Evolutionary conservation across 1,140 invertebrate species (phyloP).

Genomic region (Drosophila lacertosa): DNA sequence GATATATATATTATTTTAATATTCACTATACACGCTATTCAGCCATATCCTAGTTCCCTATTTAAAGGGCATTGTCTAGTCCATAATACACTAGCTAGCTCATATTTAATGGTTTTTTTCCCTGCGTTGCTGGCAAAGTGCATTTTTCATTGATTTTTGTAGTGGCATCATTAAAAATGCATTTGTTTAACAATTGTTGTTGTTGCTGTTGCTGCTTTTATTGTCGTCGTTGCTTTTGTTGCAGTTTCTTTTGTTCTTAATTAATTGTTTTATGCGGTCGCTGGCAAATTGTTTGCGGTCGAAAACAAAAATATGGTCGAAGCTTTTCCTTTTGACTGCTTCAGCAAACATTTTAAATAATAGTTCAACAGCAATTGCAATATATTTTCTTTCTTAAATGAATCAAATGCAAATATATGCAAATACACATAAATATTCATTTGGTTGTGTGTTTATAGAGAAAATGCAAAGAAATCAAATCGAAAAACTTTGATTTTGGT

Average conservation of each 20-base stretch:
- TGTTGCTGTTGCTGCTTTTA: not conserved
- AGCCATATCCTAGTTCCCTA: no score
- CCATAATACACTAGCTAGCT: not conserved
- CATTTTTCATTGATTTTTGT: slow-evolving; percentile 62
- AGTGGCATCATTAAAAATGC: slow-evolving; percentile 75
- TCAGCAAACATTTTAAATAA: not conserved
- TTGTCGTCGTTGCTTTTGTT: slow-evolving; percentile 7
- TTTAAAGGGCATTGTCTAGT: not conserved
- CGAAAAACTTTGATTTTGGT: slow-evolving; percentile 37
- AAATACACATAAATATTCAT: slow-evolving; percentile 16
- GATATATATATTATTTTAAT: no score
- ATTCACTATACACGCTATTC: no score
- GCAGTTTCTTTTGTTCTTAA: slow-evolving; percentile 56
- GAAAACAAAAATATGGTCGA: slow-evolving; percentile 16
- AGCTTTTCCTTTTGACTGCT: not conserved
- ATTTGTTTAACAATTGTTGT: slow-evolving; percentile 55
- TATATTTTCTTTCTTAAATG: slow-evolving; percentile 50
- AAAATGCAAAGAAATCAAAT: slow-evolving; percentile 15
- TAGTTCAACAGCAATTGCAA: slow-evolving; percentile 1
- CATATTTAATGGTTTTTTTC: not conserved
- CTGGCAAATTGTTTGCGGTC: slow-evolving; percentile 55
- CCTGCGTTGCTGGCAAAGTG: slow-evolving; percentile 14
- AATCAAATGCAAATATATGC: slow-evolving; percentile 71
- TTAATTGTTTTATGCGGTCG: slow-evolving; percentile 61
- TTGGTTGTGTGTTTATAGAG: not conserved